These are phyloP conservation scores for Camptogramma bilineatum DNA, from an alignment of 2,888 invertebrate species.

Conservation along the genomic window DNA sequence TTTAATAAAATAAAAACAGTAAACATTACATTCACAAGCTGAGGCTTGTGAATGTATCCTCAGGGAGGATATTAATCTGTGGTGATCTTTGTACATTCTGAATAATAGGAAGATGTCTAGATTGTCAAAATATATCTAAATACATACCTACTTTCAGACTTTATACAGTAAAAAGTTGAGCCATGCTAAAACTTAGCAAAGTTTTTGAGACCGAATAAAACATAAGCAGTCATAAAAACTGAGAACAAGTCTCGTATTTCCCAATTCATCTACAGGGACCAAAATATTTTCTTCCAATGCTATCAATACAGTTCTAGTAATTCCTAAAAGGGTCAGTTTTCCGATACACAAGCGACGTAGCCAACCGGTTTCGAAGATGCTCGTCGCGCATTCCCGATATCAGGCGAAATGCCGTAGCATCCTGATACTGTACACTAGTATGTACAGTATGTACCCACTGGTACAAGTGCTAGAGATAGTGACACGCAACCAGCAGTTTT, in stretches of 20 bases:
- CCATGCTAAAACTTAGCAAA: neutral
- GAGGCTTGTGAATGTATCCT: too few species aligned
- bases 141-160: too few species aligned
- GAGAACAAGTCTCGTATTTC: neutral
- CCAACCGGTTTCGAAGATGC: constrained; percentile 55
- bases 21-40: too few species aligned
- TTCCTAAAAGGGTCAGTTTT: constrained; percentile 13
- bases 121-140: too few species aligned
- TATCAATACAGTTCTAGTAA: neutral
- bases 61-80: too few species aligned
- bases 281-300: neutral
- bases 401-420: constrained; percentile 50
- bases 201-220: neutral
- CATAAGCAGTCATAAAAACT: too few species aligned
- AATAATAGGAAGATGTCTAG: too few species aligned
- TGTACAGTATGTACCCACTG: constrained; percentile 8
- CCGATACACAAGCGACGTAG: constrained; percentile 50
- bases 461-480: constrained; percentile 41
- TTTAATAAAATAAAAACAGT: neutral
- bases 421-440: constrained; percentile 42
- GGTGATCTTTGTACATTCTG: too few species aligned
- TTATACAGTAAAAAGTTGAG: neutral
- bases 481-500: constrained; percentile 51
- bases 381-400: constrained; percentile 49
- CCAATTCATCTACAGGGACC: neutral